phyloP scores from a whole-genome alignment of 2,113 vertebrate genomes.

The Psittacara wagleri region DNA sequence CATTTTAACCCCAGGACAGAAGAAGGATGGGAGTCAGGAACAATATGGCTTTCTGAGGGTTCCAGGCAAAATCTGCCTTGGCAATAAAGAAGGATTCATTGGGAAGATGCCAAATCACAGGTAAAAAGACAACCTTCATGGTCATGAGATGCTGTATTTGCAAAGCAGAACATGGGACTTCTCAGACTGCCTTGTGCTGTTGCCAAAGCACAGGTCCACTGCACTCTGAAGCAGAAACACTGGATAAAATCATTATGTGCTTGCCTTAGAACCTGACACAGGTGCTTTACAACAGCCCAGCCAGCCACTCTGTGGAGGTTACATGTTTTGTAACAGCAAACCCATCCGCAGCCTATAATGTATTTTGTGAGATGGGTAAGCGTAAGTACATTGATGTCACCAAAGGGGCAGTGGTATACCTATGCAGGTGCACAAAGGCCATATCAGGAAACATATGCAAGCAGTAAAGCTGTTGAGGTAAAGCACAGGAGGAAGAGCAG shows the following conservation, averaged over 20 bases:
- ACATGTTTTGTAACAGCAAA: not conserved
- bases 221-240: not conserved
- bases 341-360: not conserved
- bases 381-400: not conserved
- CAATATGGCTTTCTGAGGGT: not conserved
- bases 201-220: not conserved
- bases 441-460: not conserved
- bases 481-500: not conserved
- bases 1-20: not conserved
- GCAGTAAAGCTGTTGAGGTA: not conserved
- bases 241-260: not conserved
- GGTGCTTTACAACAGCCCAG: not conserved
- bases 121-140: not conserved
- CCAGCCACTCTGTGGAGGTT: fast-evolving
- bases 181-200: not conserved
- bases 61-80: not conserved
- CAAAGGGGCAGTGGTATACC: not conserved
- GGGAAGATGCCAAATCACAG: not conserved
- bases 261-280: not conserved
- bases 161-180: not conserved
- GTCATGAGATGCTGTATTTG: not conserved
- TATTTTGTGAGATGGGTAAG: not conserved
- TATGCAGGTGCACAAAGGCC: not conserved
- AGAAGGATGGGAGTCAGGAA: not conserved
- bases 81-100: not conserved